A percentile compares a stretch with the other conserved stretches of the same genome.
phyloP scores from a whole-genome alignment of 2,888 invertebrate genomes.

The Chrysina gloriosa region DNA sequence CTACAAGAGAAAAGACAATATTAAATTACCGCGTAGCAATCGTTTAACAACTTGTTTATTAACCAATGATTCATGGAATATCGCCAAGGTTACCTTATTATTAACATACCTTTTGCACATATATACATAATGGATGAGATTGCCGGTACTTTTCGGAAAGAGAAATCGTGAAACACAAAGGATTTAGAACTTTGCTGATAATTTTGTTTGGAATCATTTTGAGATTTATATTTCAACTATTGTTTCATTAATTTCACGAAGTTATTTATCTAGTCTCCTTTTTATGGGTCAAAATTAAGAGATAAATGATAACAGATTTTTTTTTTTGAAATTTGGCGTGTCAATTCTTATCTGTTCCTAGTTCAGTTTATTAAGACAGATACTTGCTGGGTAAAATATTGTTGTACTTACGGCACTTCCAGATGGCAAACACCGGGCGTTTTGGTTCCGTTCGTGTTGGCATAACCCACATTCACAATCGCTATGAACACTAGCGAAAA shows the following conservation, averaged over 20 bases:
- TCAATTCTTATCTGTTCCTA: no score
- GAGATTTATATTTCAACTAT: no score
- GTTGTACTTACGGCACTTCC: conserved; percentile 75
- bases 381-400: neutral
- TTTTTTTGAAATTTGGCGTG: no score
- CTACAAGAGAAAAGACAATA: conserved; percentile 60
- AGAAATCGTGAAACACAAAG: neutral
- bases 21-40: conserved; percentile 1
- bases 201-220: no score
- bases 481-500: conserved; percentile 4
- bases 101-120: neutral
- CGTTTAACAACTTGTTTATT: conserved; percentile 4
- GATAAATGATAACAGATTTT: no score
- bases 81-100: conserved; percentile 7
- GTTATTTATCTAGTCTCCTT: no score
- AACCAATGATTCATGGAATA: conserved; percentile 13
- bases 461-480: conserved; percentile 12
- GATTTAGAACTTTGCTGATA: no score
- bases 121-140: neutral
- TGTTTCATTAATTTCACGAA: no score
- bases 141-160: neutral
- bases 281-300: no score
- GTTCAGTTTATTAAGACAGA: no score
- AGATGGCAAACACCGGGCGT: conserved; percentile 70
- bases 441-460: conserved; percentile 28